A percentile compares a stretch with the other conserved stretches of the same genome.
phyloP scores from a whole-genome alignment of 2,113 vertebrate genomes.

The Apteryx mantelli region DNA sequence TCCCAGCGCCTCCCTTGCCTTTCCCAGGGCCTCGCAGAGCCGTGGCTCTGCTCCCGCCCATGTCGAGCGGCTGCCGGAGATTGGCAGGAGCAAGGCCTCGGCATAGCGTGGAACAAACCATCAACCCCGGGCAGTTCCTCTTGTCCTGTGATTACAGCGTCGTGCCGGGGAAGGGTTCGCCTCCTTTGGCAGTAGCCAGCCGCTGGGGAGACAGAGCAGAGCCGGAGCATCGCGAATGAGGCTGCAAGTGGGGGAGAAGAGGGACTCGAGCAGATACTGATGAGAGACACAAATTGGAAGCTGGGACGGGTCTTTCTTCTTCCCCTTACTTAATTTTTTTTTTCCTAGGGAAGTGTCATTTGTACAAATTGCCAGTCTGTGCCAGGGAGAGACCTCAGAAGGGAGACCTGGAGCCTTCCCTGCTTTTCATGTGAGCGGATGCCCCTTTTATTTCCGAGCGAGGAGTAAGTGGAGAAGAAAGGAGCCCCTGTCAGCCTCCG shows the following conservation, averaged over 20 bases:
- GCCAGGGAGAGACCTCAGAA: slow-evolving; percentile 54
- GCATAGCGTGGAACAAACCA: rapidly evolving
- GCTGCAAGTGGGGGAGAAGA: not conserved
- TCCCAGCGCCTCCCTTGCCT: not conserved
- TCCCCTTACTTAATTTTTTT: not conserved
- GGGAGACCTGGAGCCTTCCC: slow-evolving; percentile 59
- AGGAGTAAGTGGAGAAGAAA: slow-evolving; percentile 65
- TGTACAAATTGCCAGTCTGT: slow-evolving; percentile 65
- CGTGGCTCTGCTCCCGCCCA: not conserved
- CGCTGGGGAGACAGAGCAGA: rapidly evolving
- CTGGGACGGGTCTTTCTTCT: slow-evolving; percentile 10
- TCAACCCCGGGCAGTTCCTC: rapidly evolving
- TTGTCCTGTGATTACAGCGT: rapidly evolving
- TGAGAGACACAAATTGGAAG: slow-evolving; percentile 31
- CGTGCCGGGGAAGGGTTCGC: not conserved
- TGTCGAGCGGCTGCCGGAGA: not conserved
- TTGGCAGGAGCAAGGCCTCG: rapidly evolving
- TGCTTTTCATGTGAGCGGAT: slow-evolving; percentile 60
- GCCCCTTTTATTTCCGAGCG: slow-evolving; percentile 62
- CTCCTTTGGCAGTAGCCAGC: rapidly evolving
- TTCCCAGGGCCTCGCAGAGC: not conserved
- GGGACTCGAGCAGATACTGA: not conserved
- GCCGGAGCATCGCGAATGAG: not conserved
- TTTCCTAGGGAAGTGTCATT: slow-evolving; percentile 52
- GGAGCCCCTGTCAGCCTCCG: slow-evolving; percentile 34